Evolutionary conservation across 2,888 invertebrate species (phyloP).

Genomic region (Caenorhabditis drosophilae): DNA sequence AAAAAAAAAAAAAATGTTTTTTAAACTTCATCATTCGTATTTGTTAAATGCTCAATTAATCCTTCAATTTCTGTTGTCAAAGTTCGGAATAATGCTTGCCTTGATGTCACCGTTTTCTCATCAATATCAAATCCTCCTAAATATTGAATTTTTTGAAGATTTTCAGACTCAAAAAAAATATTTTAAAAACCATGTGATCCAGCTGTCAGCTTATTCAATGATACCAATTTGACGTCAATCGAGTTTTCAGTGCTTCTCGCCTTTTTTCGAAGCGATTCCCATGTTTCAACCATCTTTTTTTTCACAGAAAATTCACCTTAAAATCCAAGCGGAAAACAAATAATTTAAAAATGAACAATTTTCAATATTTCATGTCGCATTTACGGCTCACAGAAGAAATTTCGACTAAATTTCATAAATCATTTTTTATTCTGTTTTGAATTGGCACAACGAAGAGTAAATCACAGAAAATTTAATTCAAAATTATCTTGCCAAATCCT

Average conservation of each 20-base stretch:
- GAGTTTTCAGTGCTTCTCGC: slow-evolving; percentile 93
- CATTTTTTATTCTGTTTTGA: too few relatives aligned
- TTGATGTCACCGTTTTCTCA: slow-evolving; percentile 74
- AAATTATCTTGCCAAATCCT: too few relatives aligned
- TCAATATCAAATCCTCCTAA: slow-evolving; percentile 38
- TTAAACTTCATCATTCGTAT: slow-evolving; percentile 73
- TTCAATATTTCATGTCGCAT: too few relatives aligned
- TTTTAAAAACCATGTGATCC: slow-evolving; percentile 31
- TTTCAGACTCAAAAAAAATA: background rate
- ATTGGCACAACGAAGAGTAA: too few relatives aligned
- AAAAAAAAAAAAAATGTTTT: slow-evolving; percentile 1
- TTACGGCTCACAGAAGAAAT: too few relatives aligned
- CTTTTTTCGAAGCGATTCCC: slow-evolving; percentile 84
- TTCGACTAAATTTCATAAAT: too few relatives aligned
- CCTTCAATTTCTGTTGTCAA: slow-evolving; percentile 90
- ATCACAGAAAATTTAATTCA: too few relatives aligned
- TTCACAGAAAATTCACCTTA: too few relatives aligned
- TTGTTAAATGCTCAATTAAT: slow-evolving; percentile 83
- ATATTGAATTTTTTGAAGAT: background rate
- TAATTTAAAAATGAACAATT: background rate
- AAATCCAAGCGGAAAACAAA: background rate
- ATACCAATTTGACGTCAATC: slow-evolving; percentile 91
- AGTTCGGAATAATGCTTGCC: slow-evolving; percentile 82
- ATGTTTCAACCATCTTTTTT: slow-evolving; percentile 30
- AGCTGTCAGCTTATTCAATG: slow-evolving; percentile 83